Evolutionary conservation across 2,113 vertebrate species (phyloP).

Genomic region (Trematocara stigmaticum): DNA sequence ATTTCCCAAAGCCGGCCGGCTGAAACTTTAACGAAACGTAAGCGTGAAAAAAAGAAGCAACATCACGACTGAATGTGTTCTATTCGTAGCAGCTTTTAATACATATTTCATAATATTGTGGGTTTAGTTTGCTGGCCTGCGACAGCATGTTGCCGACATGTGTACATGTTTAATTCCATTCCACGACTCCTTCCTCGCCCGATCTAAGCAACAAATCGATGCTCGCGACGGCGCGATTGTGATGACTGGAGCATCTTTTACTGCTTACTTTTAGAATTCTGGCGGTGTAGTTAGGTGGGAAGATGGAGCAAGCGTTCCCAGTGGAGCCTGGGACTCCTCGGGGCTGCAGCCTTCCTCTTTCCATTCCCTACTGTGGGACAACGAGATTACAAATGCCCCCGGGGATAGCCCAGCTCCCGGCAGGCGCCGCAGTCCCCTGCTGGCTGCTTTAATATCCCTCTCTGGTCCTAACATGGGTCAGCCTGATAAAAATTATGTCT

Average conservation of each 20-base stretch:
- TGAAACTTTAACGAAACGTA: conserved; percentile 56
- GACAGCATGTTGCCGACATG: not conserved
- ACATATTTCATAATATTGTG: conserved; percentile 28
- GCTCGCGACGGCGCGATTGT: not conserved
- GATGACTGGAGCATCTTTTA: conserved; percentile 49
- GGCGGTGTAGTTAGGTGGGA: conserved; percentile 10
- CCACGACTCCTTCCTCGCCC: not conserved
- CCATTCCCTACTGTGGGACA: conserved; percentile 46
- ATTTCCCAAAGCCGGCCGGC: conserved; percentile 24
- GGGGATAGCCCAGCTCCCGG: conserved; percentile 38
- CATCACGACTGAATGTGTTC: conserved; percentile 15
- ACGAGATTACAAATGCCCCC: conserved; percentile 55
- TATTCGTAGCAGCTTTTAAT: conserved; percentile 16
- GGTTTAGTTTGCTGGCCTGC: not conserved
- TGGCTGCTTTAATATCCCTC: conserved; percentile 13
- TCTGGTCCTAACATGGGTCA: conserved; percentile 1
- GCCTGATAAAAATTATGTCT: conserved; percentile 15
- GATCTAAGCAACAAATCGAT: conserved; percentile 27
- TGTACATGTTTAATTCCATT: not conserved
- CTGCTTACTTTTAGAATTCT: conserved; percentile 45
- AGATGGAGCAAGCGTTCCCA: conserved; percentile 40
- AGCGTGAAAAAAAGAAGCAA: not conserved
- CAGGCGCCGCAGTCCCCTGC: conserved; percentile 24
- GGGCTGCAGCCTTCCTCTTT: conserved; percentile 28
- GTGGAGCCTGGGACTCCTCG: conserved; percentile 31